A percentile compares a stretch with the other conserved stretches of the same genome.
Conservation (phyloP, 2,113 vertebrate genomes). For the Dissostichus mawsoni region DNA sequence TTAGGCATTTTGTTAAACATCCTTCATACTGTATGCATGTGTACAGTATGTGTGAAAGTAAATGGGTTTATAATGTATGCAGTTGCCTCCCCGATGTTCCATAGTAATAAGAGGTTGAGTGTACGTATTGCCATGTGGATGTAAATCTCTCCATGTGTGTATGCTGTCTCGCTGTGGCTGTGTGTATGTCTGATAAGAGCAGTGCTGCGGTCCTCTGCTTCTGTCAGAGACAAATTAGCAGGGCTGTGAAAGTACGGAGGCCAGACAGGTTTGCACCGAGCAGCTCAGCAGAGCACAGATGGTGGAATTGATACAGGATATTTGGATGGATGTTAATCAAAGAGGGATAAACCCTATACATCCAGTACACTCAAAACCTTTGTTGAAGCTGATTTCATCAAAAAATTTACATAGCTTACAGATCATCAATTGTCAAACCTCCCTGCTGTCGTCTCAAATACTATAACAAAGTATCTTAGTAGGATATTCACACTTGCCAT, state of each 20-base stretch:
- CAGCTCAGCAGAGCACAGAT: not conserved
- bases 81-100: not conserved
- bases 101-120: conserved; percentile 10
- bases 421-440: not conserved
- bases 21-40: not conserved
- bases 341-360: not conserved
- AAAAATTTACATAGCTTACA: too few species aligned
- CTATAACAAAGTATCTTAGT: not conserved
- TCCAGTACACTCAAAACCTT: too few species aligned
- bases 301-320: conserved; percentile 11
- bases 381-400: not conserved
- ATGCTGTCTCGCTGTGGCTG: not conserved
- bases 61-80: conserved; percentile 1
- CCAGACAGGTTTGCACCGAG: conserved; percentile 23
- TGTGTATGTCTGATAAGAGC: conserved; percentile 6
- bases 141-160: conserved; percentile 13
- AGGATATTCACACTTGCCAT: not conserved
- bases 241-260: conserved; percentile 11
- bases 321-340: conserved; percentile 17
- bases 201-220: conserved; percentile 1
- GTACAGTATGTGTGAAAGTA: not conserved
- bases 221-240: conserved; percentile 29
- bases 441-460: conserved; percentile 1
- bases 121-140: conserved; percentile 16
- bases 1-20: not conserved